These are phyloP conservation scores for Porites evermanni DNA, from an alignment of 92 coral and sea anemone species.

Conservation along the genomic window DNA sequence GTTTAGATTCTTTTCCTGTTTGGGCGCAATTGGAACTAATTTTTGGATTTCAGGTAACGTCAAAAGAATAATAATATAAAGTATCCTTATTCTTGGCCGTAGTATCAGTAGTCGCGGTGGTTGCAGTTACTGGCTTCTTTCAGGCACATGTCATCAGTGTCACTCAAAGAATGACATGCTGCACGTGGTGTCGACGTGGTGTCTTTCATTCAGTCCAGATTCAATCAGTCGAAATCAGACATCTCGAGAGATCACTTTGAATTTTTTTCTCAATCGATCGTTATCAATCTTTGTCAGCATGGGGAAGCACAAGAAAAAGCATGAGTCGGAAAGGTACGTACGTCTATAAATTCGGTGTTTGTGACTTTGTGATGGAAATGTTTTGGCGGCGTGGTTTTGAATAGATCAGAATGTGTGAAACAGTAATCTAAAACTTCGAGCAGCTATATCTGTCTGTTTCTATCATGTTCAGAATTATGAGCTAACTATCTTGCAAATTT, in stretches of 20 bases:
- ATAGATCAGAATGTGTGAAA: slow-evolving; percentile 32
- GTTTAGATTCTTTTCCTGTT: no score
- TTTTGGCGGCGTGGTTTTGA: slow-evolving; percentile 40
- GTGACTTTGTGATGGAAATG: slow-evolving; percentile 29
- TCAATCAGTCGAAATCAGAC: slow-evolving; percentile 17
- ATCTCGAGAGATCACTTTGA: slow-evolving; percentile 17
- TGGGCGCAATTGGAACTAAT: slow-evolving; percentile 3
- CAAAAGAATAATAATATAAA: no score
- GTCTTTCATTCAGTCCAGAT: slow-evolving; percentile 17
- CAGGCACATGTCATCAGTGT: background rate
- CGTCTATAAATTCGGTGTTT: slow-evolving; percentile 15
- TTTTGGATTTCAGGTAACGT: no score
- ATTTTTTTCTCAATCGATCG: slow-evolving; percentile 28
- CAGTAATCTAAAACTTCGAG: slow-evolving; percentile 17
- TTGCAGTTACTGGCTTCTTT: no score
- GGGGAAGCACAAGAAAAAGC: slow-evolving; percentile 31
- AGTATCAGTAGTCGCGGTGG: no score
- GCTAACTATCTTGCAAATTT: slow-evolving; percentile 37
- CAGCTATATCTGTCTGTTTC: slow-evolving; percentile 20
- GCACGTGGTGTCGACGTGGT: slow-evolving; percentile 10
- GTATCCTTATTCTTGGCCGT: no score
- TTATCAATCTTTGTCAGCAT: slow-evolving; percentile 25
- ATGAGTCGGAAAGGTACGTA: slow-evolving; percentile 17
- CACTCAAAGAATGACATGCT: slow-evolving; percentile 6
- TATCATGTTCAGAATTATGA: slow-evolving; percentile 28